Evolutionary conservation across 2,888 invertebrate genomes (phyloP).

Genomic region (Amaurobius ferox): DNA sequence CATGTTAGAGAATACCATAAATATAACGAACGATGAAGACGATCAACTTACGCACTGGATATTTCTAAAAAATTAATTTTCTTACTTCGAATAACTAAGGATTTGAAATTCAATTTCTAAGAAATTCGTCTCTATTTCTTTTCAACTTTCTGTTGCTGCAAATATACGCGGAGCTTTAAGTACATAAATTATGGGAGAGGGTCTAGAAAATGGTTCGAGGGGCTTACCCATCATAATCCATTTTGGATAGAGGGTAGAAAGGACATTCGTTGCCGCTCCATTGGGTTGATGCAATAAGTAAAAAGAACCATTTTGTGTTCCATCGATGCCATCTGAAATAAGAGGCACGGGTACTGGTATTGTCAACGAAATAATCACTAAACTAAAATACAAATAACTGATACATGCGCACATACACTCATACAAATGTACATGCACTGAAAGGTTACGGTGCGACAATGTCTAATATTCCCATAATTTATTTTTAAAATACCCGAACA

Average conservation of each 20-base stretch:
- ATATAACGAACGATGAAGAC: too few species aligned
- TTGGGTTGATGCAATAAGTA: slow-evolving; percentile 15
- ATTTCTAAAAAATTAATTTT: too few species aligned
- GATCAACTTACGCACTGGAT: too few species aligned
- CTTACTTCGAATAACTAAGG: too few species aligned
- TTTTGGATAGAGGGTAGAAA: slow-evolving; percentile 23
- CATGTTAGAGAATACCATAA: too few species aligned
- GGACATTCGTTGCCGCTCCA: background rate
- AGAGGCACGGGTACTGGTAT: slow-evolving; percentile 30
- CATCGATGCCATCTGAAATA: slow-evolving; percentile 34
- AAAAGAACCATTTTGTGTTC: slow-evolving; percentile 35
- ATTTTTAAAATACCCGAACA: too few species aligned
- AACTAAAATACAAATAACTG: background rate
- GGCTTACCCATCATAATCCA: slow-evolving; percentile 33
- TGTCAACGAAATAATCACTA: slow-evolving; percentile 15
- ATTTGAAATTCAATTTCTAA: too few species aligned
- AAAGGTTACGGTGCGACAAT: too few species aligned
- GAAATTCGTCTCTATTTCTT: too few species aligned
- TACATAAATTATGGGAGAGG: slow-evolving; percentile 12
- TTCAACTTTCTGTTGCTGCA: background rate
- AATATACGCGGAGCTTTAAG: background rate
- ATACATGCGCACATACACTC: too few species aligned
- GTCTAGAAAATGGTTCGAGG: background rate
- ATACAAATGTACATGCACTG: too few species aligned
- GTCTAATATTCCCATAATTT: too few species aligned